These are phyloP conservation scores for Drosophila pseudotalamancana DNA, from an alignment of 2,888 invertebrate species.

Conservation along the genomic window DNA sequence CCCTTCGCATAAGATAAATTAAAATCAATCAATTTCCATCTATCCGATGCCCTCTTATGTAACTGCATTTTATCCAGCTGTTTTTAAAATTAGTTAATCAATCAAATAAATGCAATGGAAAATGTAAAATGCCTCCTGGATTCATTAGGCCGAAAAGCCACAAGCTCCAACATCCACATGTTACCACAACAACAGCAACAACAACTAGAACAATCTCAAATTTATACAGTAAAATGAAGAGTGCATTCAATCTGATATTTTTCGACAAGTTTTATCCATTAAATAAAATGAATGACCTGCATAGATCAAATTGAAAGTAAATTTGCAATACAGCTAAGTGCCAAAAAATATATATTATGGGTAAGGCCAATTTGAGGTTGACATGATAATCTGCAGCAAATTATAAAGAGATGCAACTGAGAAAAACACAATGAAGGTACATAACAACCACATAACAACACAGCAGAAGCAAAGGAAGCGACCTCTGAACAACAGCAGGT, in stretches of 20 bases:
- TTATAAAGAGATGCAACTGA: not conserved
- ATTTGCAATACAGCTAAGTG: slow-evolving; percentile 38
- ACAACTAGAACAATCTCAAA: slow-evolving; percentile 34
- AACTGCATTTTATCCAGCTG: not conserved
- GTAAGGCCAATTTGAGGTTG: slow-evolving; percentile 32
- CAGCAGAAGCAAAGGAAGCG: slow-evolving; percentile 10
- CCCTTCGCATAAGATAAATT: no score
- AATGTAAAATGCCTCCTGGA: slow-evolving; percentile 10
- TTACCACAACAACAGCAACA: slow-evolving; percentile 10
- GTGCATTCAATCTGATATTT: slow-evolving; percentile 45
- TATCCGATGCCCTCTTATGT: not conserved
- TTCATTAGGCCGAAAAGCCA: slow-evolving; percentile 35
- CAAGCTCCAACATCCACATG: slow-evolving; percentile 29
- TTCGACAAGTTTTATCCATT: slow-evolving; percentile 66
- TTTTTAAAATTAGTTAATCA: slow-evolving; percentile 20
- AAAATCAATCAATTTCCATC: not conserved
- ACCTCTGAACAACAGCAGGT: slow-evolving; percentile 31
- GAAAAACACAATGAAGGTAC: not conserved
- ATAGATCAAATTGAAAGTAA: slow-evolving; percentile 50
- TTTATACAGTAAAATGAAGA: slow-evolving; percentile 52
- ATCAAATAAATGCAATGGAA: slow-evolving; percentile 18
- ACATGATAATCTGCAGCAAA: slow-evolving; percentile 57
- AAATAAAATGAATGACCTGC: slow-evolving; percentile 43
- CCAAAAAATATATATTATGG: slow-evolving; percentile 37
- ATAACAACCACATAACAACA: not conserved